phyloP scores from a whole-genome alignment of 2,888 invertebrate species.

The Eupithecia subfuscata region DNA sequence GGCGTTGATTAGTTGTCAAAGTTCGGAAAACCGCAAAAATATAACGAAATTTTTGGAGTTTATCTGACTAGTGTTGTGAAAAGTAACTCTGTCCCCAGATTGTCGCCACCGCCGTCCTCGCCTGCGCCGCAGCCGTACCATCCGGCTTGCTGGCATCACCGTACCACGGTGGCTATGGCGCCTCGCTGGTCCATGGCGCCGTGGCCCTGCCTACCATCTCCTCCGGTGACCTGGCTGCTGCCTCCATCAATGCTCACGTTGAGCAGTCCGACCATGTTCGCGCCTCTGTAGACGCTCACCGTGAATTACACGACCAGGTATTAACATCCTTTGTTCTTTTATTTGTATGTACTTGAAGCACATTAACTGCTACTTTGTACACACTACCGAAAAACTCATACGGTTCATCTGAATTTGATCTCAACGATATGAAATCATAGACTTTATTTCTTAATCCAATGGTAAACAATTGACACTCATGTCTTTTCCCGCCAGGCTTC shows the following conservation, averaged over 20 bases:
- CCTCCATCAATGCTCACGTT: slow-evolving; percentile 78
- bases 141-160: slow-evolving; percentile 71
- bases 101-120: slow-evolving; percentile 82
- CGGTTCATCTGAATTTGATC: not conserved
- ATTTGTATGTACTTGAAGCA: not conserved
- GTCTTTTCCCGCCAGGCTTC: slow-evolving; percentile 51
- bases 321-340: not conserved
- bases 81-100: slow-evolving; percentile 66
- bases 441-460: not conserved
- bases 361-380: not conserved
- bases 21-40: not conserved
- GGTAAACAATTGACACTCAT: not conserved
- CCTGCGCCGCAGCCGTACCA: slow-evolving; percentile 76
- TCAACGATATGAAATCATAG: not conserved
- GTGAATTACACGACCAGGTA: slow-evolving; percentile 74
- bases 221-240: slow-evolving; percentile 74
- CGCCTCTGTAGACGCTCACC: slow-evolving; percentile 73
- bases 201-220: slow-evolving; percentile 74
- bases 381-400: not conserved
- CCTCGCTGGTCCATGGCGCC: slow-evolving; percentile 44
- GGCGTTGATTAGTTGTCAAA: not conserved
- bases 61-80: not conserved
- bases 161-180: slow-evolving; percentile 55
- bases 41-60: not conserved
- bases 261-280: slow-evolving; percentile 77